Base-by-base conservation (phyloP, 2,888 invertebrate species). In the Altica lythri region DNA sequence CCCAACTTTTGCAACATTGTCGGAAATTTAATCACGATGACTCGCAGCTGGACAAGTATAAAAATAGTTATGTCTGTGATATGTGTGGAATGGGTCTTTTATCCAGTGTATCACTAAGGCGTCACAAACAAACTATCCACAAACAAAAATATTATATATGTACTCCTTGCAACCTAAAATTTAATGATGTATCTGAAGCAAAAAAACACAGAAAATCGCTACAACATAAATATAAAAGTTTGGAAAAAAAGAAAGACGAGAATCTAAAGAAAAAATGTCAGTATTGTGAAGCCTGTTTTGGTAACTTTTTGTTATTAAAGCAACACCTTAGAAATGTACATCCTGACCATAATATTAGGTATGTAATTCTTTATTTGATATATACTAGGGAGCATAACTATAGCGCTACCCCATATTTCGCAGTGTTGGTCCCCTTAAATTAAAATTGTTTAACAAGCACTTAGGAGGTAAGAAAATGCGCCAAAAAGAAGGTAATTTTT, bases 1-100 rank as follows among this genome's bases (percentile, higher is more conserved):
- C 88, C 6, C 88, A 91, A 71, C 74, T 92, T 22, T 83, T 86
- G 43, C 73, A 79, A 8, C 89, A 89, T 69, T 77, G 80, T 63
- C 65, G 77, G 61, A 73, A 72, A 67, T 63, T 81, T 75, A 60
- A 82, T 10, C 77, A 77, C 55, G 60, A 64, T 27, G 53, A 57
- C 13, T 42, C 58, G 1, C 60, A 61, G 37, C 58, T 62, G 5
- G 55, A 44, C 27, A 58, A 55, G 4, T 53, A 55, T 66, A 87
- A 87, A 68, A 83, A 82, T 44, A 77, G 83, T 9, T 82, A 83
- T 55, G 77, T 76, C 18, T 91, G 90, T 64, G 70, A 75, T 6
- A 63, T 80, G 8, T 91, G 91, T 68, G 75, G 0, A 79, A 82
- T 0, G 71, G 57, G 57, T 9, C 54, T 59, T 9, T 17, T 50